These are phyloP conservation scores for Phycodurus eques DNA, from an alignment of 2,113 vertebrate species.

Conservation along the genomic window DNA sequence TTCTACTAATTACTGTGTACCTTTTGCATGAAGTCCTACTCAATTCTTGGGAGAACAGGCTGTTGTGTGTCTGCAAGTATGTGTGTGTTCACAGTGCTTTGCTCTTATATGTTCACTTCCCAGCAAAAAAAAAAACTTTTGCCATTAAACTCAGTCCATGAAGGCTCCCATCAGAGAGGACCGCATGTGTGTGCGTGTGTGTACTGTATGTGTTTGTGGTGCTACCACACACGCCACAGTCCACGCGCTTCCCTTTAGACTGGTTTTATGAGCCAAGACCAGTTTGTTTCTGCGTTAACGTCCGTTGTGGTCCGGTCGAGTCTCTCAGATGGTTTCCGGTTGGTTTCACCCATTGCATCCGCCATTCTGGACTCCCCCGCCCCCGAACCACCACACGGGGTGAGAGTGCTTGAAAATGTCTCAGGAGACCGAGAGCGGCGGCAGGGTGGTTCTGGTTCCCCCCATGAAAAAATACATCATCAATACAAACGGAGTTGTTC, in stretches of 20 bases:
- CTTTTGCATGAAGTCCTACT: constrained; percentile 19
- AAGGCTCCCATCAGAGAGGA: constrained; percentile 47
- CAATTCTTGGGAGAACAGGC: constrained; percentile 3
- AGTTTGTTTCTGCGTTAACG: constrained; percentile 55
- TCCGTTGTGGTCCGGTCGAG: constrained; percentile 42
- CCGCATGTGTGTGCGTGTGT: constrained; percentile 31
- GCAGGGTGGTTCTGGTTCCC: constrained; percentile 48
- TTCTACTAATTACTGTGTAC: not conserved
- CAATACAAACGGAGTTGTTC: constrained; percentile 68
- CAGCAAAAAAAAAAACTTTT: constrained; percentile 35
- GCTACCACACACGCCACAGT: constrained; percentile 54
- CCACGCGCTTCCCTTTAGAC: constrained; percentile 38
- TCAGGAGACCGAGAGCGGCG: constrained; percentile 46
- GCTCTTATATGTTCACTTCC: constrained; percentile 55
- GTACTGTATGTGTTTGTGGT: constrained; percentile 40
- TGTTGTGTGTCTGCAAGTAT: constrained; percentile 14
- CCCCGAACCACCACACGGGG: constrained; percentile 55
- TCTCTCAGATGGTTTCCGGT: constrained; percentile 46
- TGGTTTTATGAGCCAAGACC: constrained; percentile 54
- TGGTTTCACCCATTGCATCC: constrained; percentile 46
- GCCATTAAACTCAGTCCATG: constrained; percentile 43
- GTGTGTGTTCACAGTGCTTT: constrained; percentile 69
- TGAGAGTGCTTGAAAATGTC: constrained; percentile 47
- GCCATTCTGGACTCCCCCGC: constrained; percentile 38
- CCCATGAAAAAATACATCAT: constrained; percentile 74